These are phyloP conservation scores for Ptychoptera albimana DNA, from an alignment of 2,888 invertebrate species.

Conservation along the genomic window DNA sequence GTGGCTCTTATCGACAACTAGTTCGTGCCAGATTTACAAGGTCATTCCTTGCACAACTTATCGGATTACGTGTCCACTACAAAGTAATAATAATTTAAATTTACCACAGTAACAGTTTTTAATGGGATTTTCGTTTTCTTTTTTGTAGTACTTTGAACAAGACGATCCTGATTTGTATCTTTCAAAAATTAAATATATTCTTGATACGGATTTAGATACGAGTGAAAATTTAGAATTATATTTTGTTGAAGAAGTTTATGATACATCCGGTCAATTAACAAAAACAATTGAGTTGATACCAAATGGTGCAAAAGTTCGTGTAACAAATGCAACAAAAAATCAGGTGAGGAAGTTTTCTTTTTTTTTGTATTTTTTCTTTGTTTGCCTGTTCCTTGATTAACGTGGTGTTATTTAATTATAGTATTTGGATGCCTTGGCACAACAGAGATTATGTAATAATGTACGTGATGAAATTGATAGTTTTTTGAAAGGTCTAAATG, in stretches of 20 bases:
- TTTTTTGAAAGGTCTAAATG: constrained; percentile 79
- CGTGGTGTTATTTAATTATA: not conserved
- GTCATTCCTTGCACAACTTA: constrained; percentile 86
- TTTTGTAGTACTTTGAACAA: constrained; percentile 75
- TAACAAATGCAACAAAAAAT: constrained; percentile 41
- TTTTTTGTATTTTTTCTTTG: too few relatives aligned
- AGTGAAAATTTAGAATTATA: constrained; percentile 62
- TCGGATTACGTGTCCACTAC: constrained; percentile 82
- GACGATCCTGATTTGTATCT: constrained; percentile 89
- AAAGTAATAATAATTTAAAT: constrained; percentile 42
- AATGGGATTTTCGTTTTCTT: constrained; percentile 4
- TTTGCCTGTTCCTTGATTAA: not conserved
- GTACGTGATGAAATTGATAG: constrained; percentile 72
- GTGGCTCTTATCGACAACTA: constrained; percentile 74
- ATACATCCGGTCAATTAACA: constrained; percentile 53
- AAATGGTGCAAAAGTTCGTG: constrained; percentile 54
- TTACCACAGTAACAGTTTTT: not conserved
- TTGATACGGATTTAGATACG: constrained; percentile 76
- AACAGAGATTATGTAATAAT: constrained; percentile 69
- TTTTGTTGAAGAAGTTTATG: constrained; percentile 84
- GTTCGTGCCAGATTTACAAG: constrained; percentile 82
- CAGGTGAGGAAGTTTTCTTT: constrained; percentile 19
- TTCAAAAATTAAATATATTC: constrained; percentile 82
- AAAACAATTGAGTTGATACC: constrained; percentile 72
- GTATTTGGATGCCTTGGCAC: constrained; percentile 79